These are phyloP conservation scores for Periplaneta americana DNA, from an alignment of 1,140 invertebrate species.

Conservation along the genomic window DNA sequence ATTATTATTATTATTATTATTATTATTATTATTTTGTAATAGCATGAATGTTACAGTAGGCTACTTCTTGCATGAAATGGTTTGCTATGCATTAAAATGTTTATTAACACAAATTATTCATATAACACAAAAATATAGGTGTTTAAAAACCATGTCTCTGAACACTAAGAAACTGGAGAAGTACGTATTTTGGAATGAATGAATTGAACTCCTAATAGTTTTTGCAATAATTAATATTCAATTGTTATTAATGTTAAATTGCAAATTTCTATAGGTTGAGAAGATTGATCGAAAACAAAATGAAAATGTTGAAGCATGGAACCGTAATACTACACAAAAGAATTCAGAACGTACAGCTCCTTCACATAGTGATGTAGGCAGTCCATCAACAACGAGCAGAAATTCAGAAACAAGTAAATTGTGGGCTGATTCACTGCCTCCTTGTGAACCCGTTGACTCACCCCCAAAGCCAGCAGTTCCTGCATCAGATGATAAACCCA, in stretches of 20 bases:
- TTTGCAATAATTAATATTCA: too few relatives aligned
- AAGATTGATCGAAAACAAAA: conserved; percentile 5
- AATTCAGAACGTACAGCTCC: not conserved
- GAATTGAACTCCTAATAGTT: too few relatives aligned
- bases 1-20: not conserved
- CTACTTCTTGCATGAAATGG: too few relatives aligned
- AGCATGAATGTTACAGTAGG: too few relatives aligned
- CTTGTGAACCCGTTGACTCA: not conserved
- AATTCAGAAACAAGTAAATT: not conserved
- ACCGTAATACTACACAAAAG: not conserved
- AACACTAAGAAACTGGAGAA: too few relatives aligned
- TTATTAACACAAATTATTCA: too few relatives aligned
- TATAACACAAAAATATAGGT: too few relatives aligned
- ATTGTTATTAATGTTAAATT: too few relatives aligned
- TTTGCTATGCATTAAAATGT: too few relatives aligned
- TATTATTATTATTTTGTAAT: too few relatives aligned
- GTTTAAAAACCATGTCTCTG: too few relatives aligned
- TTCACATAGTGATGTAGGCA: not conserved
- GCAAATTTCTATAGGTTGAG: not conserved
- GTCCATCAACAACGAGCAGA: not conserved
- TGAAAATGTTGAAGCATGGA: conserved; percentile 13
- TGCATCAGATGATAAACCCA: not conserved
- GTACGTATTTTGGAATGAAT: too few relatives aligned
- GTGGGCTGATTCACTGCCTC: not conserved
- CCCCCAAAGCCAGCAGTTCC: not conserved